Evolutionary conservation across 2,888 invertebrate genomes (phyloP), one percentile per base, ranked within the genome.

Genomic region (Polyommatus iphigenia): DNA sequence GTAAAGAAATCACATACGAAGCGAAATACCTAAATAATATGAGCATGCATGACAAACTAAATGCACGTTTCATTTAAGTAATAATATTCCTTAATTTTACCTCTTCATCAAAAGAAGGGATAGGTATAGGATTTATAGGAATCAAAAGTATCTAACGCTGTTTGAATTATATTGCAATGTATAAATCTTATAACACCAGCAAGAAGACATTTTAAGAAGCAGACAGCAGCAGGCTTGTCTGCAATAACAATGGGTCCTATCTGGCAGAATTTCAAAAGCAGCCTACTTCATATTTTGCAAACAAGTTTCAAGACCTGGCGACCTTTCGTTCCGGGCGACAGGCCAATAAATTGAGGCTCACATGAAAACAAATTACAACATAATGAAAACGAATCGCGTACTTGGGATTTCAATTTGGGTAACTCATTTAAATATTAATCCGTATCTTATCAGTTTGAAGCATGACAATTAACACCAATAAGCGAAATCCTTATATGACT

Each of bases 371-470:
- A 67, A 67, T 67, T 67, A 15, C 67, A 29, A 67, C 67, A 67
- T 67, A 67, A 67, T 32, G 29, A 67, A 67, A 67, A 67, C 29
- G 29, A 67, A 67, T 67, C 32, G 67, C 67, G 67, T 15, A 67
- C 29, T 67, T 32, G 67, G 29, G 67, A 41, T 41, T 72, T 72
- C n/a, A 72, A 72, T 72, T 72, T 72, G n/a, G 41, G 36, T 20
- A 75, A 54, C 46, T 46, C 73, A 46, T 73, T 73, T 73, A 46
- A 20, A 75, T 50, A 29, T 75, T 50, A 75, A 75, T 54, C 46
- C 54, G 75, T 29, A 24, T 75, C 50, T 75, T 75, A 75, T 54
- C 75, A 75, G 75, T 29, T 24, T 75, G 29, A 75, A 50, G 32
- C 75, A 29, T 50, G 75, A 75, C 50, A 75, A 24, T 75, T 29